phyloP scores from a whole-genome alignment of 2,113 vertebrate genomes.

The Bothrops jararaca region DNA sequence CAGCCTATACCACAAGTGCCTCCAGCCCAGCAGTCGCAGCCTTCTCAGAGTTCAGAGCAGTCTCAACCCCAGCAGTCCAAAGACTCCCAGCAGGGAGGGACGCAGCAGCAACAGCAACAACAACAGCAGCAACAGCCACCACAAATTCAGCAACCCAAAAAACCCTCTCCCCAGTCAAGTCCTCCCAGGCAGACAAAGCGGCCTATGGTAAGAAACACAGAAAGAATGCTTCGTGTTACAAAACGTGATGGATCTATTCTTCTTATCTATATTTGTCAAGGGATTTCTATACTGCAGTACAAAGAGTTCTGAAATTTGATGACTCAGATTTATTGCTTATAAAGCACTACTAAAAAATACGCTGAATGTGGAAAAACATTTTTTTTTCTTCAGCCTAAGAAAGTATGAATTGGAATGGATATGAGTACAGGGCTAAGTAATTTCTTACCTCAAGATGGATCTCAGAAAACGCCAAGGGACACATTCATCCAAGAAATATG shows the following conservation, averaged over 20 bases:
- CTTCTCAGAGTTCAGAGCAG: slow-evolving; percentile 64
- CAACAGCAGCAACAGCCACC: slow-evolving; percentile 62
- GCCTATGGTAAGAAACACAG: slow-evolving; percentile 77
- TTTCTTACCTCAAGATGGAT: background rate
- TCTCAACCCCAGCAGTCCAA: slow-evolving; percentile 67
- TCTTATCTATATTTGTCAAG: background rate
- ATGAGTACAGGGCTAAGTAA: background rate
- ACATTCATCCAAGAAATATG: background rate
- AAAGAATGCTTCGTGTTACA: slow-evolving; percentile 14
- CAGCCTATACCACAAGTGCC: slow-evolving; percentile 71
- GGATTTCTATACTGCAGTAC: background rate
- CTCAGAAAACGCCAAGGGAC: no score
- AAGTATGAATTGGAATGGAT: background rate
- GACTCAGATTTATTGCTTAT: background rate
- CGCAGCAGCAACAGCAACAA: slow-evolving; percentile 56
- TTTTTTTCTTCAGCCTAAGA: background rate
- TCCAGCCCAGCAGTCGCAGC: slow-evolving; percentile 61
- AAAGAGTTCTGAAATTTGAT: background rate
- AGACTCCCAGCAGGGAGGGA: slow-evolving; percentile 62
- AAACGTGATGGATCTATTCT: background rate
- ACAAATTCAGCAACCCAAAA: slow-evolving; percentile 80
- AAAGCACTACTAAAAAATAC: background rate
- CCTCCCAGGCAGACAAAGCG: slow-evolving; percentile 88
- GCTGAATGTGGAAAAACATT: background rate
- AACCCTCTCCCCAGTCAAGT: slow-evolving; percentile 89